Evolutionary conservation across 2,888 invertebrate species (phyloP), one percentile per base, ranked within the genome.

Genomic region (Hofmannophila pseudospretella): DNA sequence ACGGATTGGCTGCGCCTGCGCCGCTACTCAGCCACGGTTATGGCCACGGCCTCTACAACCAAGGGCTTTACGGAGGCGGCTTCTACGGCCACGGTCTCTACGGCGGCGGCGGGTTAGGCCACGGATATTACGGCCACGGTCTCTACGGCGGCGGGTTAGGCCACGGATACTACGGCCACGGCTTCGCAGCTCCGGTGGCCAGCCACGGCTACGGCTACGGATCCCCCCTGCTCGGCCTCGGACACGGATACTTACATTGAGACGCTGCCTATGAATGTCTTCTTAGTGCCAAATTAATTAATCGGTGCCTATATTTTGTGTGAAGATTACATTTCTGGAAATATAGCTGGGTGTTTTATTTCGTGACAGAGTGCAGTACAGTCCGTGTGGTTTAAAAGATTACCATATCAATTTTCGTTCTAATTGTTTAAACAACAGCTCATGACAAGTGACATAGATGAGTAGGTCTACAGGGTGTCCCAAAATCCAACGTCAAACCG

Each of bases 241-340:
- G 69, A 4, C 39, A 31, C n/a, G 52, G 28, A 29, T 42, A 32
- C 40, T 32, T 45, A 36, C 49, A 49, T 44, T 49, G 35, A 47
- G 35, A 10, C 14, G 30, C n/a, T n/a, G n/a, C 29, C 36, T 29
- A 11, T 36, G 33, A 44, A 43, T 42, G 39, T 39, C 38, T 35
- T 35, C 42, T 41, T 57, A 62, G 68, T 74, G 73, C 67, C 67
- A 72, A 73, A 72, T 65, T 68, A 58, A 48, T 54, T 46, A 45
- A 54, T 46, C 52, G 42, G 41, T 44, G 20, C 7, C 4, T 13
- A 7, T 28, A 34, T 20, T 12, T 20, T 7, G 22, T 22, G 7
- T 22, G 29, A 9, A 7, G 7, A 30, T 30, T 30, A 30, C 3
- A 27, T 11, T 16, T 8, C 22, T 32, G 12, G 7, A 34, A 34